phyloP scores from a whole-genome alignment of 1,140 invertebrate species.

The Holotrichia oblita region DNA sequence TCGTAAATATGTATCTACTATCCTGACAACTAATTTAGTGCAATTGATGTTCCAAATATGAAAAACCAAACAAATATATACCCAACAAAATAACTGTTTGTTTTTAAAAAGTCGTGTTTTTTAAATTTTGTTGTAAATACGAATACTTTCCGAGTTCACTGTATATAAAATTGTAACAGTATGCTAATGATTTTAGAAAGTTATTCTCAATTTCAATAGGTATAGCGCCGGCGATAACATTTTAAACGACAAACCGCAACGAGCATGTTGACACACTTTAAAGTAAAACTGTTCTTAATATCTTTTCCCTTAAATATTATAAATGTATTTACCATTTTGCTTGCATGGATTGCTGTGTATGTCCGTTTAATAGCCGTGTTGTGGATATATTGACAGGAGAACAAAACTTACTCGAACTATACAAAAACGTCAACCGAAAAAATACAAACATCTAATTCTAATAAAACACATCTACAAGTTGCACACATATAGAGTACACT shows the following conservation, averaged over 20 bases:
- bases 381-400: neutral
- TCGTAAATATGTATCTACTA: no score
- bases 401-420: constrained; percentile 16
- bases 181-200: constrained; percentile 10
- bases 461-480: constrained; percentile 34
- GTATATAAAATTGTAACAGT: neutral
- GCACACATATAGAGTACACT: constrained; percentile 24
- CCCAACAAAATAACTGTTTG: no score
- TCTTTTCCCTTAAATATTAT: no score
- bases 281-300: neutral
- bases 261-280: constrained; percentile 1
- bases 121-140: no score
- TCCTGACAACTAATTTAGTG: no score
- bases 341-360: neutral
- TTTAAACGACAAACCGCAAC: neutral
- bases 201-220: neutral
- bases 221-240: constrained; percentile 9
- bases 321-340: constrained; percentile 21
- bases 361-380: neutral
- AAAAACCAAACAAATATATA: no score
- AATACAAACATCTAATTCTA: constrained; percentile 18
- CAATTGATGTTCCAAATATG: no score
- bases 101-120: no score
- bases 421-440: neutral
- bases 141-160: no score